Percentiles rank a stretch among this genome's conserved stretches.
Conservation (phyloP, 2,888 invertebrate genomes). For the Caenorhabditis sulstoni region DNA sequence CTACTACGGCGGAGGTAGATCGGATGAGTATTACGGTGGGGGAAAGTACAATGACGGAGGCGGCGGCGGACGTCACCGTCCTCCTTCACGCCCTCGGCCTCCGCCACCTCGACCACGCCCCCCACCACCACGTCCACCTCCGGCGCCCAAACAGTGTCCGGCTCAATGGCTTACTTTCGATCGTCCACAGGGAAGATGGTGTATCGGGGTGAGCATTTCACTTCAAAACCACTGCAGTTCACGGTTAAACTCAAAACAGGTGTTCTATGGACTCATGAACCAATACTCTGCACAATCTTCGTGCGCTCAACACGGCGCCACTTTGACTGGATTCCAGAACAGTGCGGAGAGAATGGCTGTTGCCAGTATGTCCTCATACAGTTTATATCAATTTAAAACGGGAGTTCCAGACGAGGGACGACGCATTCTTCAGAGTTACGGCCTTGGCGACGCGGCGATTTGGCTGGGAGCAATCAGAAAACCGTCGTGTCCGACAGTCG, state of each 20-base stretch:
- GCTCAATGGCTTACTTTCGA: constrained; percentile 15
- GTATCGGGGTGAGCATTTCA: constrained; percentile 10
- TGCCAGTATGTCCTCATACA: background rate
- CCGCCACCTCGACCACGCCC: background rate
- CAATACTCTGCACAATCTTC: background rate
- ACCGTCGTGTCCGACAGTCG: background rate
- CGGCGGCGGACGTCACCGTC: background rate
- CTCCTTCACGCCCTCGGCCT: background rate
- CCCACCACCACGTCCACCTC: background rate
- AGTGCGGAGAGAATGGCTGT: constrained; percentile 10
- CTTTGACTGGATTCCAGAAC: constrained; percentile 5
- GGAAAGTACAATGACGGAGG: background rate
- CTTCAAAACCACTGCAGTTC: background rate
- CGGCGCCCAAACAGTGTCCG: background rate
- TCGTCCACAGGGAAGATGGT: constrained; percentile 19
- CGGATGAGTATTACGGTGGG: background rate
- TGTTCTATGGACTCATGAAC: background rate
- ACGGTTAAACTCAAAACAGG: background rate
- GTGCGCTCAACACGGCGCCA: background rate
- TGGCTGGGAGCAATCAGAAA: constrained; percentile 6
- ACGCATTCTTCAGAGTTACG: background rate
- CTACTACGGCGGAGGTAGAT: background rate
- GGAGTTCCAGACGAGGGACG: constrained; percentile 17
- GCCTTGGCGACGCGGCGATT: background rate
- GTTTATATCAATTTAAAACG: background rate